Base-by-base conservation (phyloP, 1,140 invertebrate species). In the Bathynomus jamesi region DNA sequence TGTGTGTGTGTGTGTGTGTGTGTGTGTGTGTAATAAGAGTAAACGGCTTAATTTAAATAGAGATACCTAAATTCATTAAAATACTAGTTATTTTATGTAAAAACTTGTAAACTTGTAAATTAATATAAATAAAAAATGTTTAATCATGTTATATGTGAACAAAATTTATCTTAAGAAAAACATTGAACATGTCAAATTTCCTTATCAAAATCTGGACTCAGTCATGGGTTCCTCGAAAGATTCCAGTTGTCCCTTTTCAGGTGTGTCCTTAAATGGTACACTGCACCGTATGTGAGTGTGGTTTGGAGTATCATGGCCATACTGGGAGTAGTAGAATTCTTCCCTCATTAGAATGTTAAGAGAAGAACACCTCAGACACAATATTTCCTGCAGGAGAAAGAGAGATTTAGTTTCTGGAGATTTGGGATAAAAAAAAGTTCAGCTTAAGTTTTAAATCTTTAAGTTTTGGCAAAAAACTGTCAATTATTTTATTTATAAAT, bases 281-380 rank as follows among this genome's bases (percentile, higher is more conserved):
- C 65, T 64, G n/a, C 32, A 66, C 40, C 75, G 69, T 27, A 73
- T 70, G 66, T 69, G 68, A 21, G 75, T 73, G 40, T 70, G 71
- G 13, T 70, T 76, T 13, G 75, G 75, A 1, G 75, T 76, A 40
- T 76, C 75, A 1, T 71, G 75, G 8, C 92, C 92, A 78, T 94
- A 95, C 80, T 95, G 92, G 77, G 91, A 92, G 78, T 94, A 90
- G 78, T 95, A 96, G 80, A 94, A 94, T 78, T 95, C 92, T 78
- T 94, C 91, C 4, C 93, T 84, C 91, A 95, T 94, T 87, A 93
- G 92, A 76, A 90, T 88, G 80, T 95, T 94, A 61, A 96, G 84
- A 67, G 92, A 92, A 46, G 90, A 89, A 81, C 93, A 95, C 25
- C 91, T 87, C 81, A 93, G 69, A 28, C 75, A 76, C 40, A 76